Base-by-base conservation (phyloP, 2,797 vertebrate species). In the Enteromius paludinosus region DNA sequence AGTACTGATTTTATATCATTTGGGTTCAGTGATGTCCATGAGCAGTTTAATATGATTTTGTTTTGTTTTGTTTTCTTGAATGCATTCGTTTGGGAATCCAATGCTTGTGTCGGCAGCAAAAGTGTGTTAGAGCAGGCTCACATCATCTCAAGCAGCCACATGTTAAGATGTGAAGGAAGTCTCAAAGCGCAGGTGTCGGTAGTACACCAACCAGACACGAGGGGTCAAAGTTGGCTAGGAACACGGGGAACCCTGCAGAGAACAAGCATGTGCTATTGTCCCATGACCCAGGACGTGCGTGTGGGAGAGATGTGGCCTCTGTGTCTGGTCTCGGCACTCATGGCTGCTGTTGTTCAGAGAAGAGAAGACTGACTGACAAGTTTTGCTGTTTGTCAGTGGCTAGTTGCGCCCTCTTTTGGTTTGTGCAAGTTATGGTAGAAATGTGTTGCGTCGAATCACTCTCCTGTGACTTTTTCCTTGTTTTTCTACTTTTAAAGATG, bases 321-420 rank as follows among this genome's bases (percentile, higher is more conserved):
- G 41, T 61, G 79, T 78, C 52, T 72, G 49, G 49, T 83, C 25
- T 35, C 45, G 45, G 45, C 15, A 45, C 41, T 65, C 68, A 71
- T 80, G 64, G 47, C 54, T 43, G 56, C 68, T 68, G 66, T 83
- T 23, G 75, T 62, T 38, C 43, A 73, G 79, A 47, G 9, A 52
- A 54, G 45, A 38, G 11, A 15, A 30, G 49, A 20, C 35, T 11
- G 33, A 20, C 20, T 65, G 23, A 78, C 30, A 65, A 47, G 28
- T 11, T 45, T 25, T 78, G 43, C 78, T 56, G 78, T 82, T 76
- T 83, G 83, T 83, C 70, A 77, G 83, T 82, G 84, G 85, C 76
- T 20, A 78, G 84, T 66, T 83, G 80, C 81, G 71, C 86, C 83
- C 84, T 79, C 84, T 89, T 70, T 87, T 88, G 86, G 86, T 45